These are phyloP conservation scores for Sebastes schlegelii DNA, from an alignment of 2,113 vertebrate species.

Conservation along the genomic window DNA sequence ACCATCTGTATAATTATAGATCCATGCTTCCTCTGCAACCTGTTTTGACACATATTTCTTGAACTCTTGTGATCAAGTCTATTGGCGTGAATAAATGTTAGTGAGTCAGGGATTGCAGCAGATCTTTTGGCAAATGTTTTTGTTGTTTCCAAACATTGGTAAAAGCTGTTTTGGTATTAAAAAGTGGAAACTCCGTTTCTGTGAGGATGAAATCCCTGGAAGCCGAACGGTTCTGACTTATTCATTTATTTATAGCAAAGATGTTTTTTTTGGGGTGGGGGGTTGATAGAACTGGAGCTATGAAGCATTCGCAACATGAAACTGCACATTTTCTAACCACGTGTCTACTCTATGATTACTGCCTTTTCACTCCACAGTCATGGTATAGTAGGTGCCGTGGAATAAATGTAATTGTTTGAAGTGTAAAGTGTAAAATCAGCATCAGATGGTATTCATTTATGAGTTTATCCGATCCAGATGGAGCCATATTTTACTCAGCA, in stretches of 20 bases:
- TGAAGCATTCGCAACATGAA: slow-evolving; percentile 37
- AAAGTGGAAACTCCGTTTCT: slow-evolving; percentile 43
- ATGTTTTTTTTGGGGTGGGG: not conserved
- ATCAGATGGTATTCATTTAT: slow-evolving; percentile 76
- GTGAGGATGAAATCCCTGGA: slow-evolving; percentile 9
- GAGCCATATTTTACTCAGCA: slow-evolving; percentile 75
- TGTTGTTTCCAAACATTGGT: slow-evolving; percentile 62
- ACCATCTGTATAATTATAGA: slow-evolving; percentile 80
- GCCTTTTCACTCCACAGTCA: slow-evolving; percentile 36
- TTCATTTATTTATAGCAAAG: slow-evolving; percentile 17
- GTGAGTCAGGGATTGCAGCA: slow-evolving; percentile 52
- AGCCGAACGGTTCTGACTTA: slow-evolving; percentile 27
- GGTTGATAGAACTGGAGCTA: not conserved
- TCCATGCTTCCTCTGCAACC: slow-evolving; percentile 68
- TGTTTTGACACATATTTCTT: slow-evolving; percentile 77
- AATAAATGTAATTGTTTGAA: slow-evolving; percentile 74
- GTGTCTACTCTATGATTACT: slow-evolving; percentile 49
- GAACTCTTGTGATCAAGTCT: slow-evolving; percentile 64
- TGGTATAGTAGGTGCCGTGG: slow-evolving; percentile 63
- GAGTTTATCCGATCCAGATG: slow-evolving; percentile 75
- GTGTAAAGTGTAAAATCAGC: slow-evolving; percentile 75
- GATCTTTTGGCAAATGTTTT: slow-evolving; percentile 64
- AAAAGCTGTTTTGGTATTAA: slow-evolving; percentile 66
- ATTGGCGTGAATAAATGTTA: slow-evolving; percentile 61
- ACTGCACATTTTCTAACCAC: slow-evolving; percentile 53